These are phyloP conservation scores for Pristionchus japonicus DNA, from an alignment of 2,888 invertebrate species.

Conservation along the genomic window DNA sequence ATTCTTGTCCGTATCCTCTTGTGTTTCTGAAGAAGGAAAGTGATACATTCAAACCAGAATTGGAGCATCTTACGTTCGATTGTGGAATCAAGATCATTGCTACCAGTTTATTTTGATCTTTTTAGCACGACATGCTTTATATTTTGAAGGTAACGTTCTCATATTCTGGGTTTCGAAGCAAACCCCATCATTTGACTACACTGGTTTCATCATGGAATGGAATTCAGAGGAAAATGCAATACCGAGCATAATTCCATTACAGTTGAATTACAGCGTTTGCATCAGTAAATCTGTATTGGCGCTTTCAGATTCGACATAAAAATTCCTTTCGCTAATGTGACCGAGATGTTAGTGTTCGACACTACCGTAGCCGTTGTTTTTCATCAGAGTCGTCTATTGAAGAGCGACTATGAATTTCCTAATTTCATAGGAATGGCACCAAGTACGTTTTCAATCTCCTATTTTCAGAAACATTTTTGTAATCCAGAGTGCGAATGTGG, in stretches of 20 bases:
- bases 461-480: not conserved
- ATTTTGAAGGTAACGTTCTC: not conserved
- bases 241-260: not conserved
- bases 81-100: not conserved
- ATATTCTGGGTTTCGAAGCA: not conserved
- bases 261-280: not conserved
- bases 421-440: not conserved
- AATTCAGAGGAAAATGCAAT: no score
- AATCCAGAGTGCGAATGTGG: not conserved
- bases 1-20: not conserved
- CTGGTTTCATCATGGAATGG: not conserved
- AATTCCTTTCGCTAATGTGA: not conserved
- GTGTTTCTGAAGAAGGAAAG: not conserved
- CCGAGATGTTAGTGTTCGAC: not conserved
- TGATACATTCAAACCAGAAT: not conserved
- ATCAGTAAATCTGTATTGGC: no score
- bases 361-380: not conserved
- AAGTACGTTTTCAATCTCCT: not conserved
- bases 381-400: not conserved
- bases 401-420: not conserved
- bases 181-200: not conserved
- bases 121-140: not conserved
- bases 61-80: not conserved
- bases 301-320: not conserved
- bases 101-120: not conserved